These are phyloP conservation scores for Chlorops oryzae DNA, from an alignment of 1,140 invertebrate genomes.

Conservation along the genomic window DNA sequence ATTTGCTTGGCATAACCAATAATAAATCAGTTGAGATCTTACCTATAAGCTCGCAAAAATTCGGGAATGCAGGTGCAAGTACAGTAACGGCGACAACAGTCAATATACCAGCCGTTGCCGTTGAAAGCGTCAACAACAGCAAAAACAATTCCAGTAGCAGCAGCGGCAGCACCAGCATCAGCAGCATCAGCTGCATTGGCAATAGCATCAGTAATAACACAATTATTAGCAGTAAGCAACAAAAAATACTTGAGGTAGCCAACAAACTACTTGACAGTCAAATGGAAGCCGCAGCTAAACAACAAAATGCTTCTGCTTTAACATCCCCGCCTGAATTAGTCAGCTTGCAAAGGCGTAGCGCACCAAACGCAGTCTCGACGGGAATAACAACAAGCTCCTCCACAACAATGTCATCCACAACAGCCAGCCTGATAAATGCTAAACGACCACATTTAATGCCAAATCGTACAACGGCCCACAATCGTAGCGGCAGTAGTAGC, in stretches of 20 bases:
- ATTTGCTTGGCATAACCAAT: conserved; percentile 32
- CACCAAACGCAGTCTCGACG: not conserved
- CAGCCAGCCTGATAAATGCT: conserved; percentile 13
- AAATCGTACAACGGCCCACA: no score
- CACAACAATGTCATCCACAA: not conserved
- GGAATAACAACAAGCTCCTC: not conserved
- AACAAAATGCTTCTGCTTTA: conserved; percentile 27
- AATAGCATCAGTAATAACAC: not conserved
- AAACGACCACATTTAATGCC: conserved; percentile 12
- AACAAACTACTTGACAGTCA: conserved; percentile 25
- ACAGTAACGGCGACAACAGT: conserved; percentile 3
- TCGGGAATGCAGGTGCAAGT: no score
- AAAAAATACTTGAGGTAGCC: conserved; percentile 31
- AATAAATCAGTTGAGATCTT: conserved; percentile 40
- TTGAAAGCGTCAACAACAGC: not conserved
- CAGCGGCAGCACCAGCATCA: conserved; percentile 1
- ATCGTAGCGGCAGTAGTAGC: conserved; percentile 50
- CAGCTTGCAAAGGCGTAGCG: conserved; percentile 27
- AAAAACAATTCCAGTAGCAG: not conserved
- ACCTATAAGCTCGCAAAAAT: conserved; percentile 20
- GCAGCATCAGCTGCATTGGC: not conserved
- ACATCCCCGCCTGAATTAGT: conserved; percentile 41
- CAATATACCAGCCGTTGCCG: not conserved
- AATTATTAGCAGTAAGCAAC: conserved; percentile 19
- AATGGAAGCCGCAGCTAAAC: conserved; percentile 6